A percentile compares a stretch with the other conserved stretches of the same genome.
Evolutionary conservation across 2,113 vertebrate genomes (phyloP).

Genomic region (Scortum barcoo): DNA sequence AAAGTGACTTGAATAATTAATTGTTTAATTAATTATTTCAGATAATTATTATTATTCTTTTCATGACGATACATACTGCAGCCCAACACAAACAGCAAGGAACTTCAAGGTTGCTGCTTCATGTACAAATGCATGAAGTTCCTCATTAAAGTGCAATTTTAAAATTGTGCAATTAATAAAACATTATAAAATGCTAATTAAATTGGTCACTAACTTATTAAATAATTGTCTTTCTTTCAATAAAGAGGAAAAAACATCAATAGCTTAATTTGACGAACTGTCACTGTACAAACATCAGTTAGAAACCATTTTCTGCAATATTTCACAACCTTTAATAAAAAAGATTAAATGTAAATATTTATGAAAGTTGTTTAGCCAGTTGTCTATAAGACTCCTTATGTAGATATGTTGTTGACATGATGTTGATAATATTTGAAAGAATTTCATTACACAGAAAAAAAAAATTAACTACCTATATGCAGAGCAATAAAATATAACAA

Average conservation of each 20-base stretch:
- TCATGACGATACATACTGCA: not conserved
- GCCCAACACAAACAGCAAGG: too few relatives aligned
- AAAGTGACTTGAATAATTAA: conserved; percentile 3
- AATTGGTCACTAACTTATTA: not conserved
- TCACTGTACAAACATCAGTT: not conserved
- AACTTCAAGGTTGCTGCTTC: not conserved
- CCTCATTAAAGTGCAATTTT: conserved; percentile 5
- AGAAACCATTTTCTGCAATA: not conserved
- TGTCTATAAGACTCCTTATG: too few relatives aligned
- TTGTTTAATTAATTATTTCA: too few relatives aligned
- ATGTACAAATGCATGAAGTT: not conserved
- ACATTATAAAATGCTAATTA: not conserved
- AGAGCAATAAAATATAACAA: not conserved
- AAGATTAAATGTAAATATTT: conserved; percentile 3
- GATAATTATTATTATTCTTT: too few relatives aligned
- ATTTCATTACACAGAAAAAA: not conserved
- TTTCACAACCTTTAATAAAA: not conserved
- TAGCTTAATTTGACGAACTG: not conserved
- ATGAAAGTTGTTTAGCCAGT: not conserved
- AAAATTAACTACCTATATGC: too few relatives aligned
- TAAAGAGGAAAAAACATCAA: conserved; percentile 13
- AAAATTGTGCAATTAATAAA: not conserved
- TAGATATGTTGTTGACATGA: not conserved
- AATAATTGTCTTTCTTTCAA: not conserved
- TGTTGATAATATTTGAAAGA: not conserved